Percentiles rank a stretch among this genome's conserved stretches.
Evolutionary conservation across 2,888 invertebrate species (phyloP).

Genomic region (Torymus texanus): DNA sequence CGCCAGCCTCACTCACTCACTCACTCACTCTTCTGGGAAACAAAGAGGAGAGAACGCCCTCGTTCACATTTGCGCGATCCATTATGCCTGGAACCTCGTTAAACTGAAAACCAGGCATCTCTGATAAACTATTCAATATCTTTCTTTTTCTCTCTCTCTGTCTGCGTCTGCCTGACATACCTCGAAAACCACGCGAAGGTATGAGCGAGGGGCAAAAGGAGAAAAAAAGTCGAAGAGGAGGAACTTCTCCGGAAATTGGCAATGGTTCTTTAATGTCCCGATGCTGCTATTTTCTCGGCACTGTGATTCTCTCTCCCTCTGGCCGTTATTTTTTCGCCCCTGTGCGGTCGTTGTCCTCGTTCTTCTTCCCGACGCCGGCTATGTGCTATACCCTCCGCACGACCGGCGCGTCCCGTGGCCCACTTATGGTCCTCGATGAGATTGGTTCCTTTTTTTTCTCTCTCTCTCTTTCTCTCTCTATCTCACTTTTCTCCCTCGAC

Average conservation of each 20-base stretch:
- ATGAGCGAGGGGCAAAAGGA: too few relatives aligned
- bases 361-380: neutral
- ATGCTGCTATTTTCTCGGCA: slow-evolving; percentile 29
- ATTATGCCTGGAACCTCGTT: slow-evolving; percentile 6
- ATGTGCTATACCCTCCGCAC: slow-evolving; percentile 55
- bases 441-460: slow-evolving; percentile 45
- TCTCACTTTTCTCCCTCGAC: neutral
- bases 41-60: neutral
- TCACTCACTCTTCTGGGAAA: too few relatives aligned
- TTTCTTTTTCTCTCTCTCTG: neutral
- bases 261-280: slow-evolving; percentile 44
- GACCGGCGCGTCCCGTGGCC: slow-evolving; percentile 64
- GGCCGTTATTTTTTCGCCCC: slow-evolving; percentile 57
- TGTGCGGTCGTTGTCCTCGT: neutral
- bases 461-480: neutral
- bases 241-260: slow-evolving; percentile 22
- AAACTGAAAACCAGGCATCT: slow-evolving; percentile 12
- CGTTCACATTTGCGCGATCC: slow-evolving; percentile 9
- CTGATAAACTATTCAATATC: slow-evolving; percentile 38
- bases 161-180: too few relatives aligned
- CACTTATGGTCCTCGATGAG: slow-evolving; percentile 50
- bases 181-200: too few relatives aligned
- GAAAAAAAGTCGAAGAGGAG: too few relatives aligned
- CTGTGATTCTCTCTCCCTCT: slow-evolving; percentile 61
- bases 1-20: too few relatives aligned